Evolutionary conservation across 2,888 invertebrate species (phyloP), one percentile per base, ranked within the genome.

Genomic region (Anoncus sp.): DNA sequence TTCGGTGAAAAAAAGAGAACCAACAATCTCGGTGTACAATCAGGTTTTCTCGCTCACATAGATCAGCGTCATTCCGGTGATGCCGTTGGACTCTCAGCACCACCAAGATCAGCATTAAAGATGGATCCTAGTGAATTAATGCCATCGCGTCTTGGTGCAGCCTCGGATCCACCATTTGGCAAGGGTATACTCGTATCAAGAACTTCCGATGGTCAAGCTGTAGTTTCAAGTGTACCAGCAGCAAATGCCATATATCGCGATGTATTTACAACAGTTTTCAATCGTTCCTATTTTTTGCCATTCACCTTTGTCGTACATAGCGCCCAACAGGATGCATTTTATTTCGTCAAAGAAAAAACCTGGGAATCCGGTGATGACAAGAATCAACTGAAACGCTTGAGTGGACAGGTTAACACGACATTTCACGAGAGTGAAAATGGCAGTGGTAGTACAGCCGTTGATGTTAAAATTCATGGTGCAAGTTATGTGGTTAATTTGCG

Each of bases 191-290:
- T 98, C 2, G 95, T 98, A 1, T 97, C 97, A 0, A 93, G 97
- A 66, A 96, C 96, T 55, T 92, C 94, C 2, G 95, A 96, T 57
- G 96, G 96, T 9, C 94, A 96, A 85, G 96, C 97, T 38, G 95
- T 97, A 22, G 95, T 97, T 1, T 96, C 96, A 6, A 96, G 97
- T 84, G 97, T 97, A 12, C 97, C 97, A 0, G 96, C 97, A 1
- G 97, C 98, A 0, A 97, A 98, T 89, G 95, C 97, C 35, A 98
- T 98, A 83, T 97, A 97, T 91, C 93, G 96, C 38, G 98, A 98
- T 90, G 98, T 98, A 2, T 97, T 98, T 89, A 98, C 97, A 3
- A 97, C 97, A 0, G 97, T 98, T 5, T 97, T 98, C 91, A 98
- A 98, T 91, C 94, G 97, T 83, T 97, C 97, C 0, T 96, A 96